phyloP scores from a whole-genome alignment of 1,140 invertebrate species.

The Psix sp. region DNA sequence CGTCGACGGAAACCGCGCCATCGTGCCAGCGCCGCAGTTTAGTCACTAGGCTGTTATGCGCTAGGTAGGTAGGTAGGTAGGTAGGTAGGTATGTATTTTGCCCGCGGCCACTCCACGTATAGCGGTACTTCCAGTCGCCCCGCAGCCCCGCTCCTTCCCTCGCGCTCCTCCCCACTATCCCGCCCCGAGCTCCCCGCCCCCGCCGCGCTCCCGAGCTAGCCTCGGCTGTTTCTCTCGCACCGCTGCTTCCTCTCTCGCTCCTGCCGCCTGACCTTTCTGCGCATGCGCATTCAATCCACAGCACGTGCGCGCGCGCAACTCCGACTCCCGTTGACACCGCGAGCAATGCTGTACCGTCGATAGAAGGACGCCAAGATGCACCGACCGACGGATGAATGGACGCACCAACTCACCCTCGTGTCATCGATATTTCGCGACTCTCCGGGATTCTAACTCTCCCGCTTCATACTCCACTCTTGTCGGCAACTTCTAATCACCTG shows the following conservation, averaged over 20 bases:
- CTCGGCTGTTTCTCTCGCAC: no score
- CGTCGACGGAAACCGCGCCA: slow-evolving; percentile 33
- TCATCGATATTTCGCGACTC: no score
- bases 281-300: slow-evolving; percentile 24
- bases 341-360: not conserved
- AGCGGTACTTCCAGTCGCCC: slow-evolving; percentile 48
- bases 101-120: slow-evolving; percentile 36
- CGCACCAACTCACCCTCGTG: not conserved
- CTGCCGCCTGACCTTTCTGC: slow-evolving; percentile 17
- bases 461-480: not conserved
- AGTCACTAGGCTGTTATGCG: slow-evolving; percentile 55
- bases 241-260: no score
- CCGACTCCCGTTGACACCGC: slow-evolving; percentile 10
- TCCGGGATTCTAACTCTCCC: no score
- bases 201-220: not conserved
- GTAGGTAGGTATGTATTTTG: slow-evolving; percentile 57
- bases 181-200: slow-evolving; percentile 1
- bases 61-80: slow-evolving; percentile 56
- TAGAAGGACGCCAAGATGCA: slow-evolving; percentile 13
- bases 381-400: slow-evolving; percentile 32
- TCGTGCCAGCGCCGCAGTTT: slow-evolving; percentile 38
- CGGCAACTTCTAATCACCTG: not conserved
- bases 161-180: slow-evolving; percentile 11
- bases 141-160: slow-evolving; percentile 19
- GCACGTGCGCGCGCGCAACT: slow-evolving; percentile 38